These are phyloP conservation scores for Corythornis vintsioides DNA, from an alignment of 2,113 vertebrate genomes.

Conservation along the genomic window DNA sequence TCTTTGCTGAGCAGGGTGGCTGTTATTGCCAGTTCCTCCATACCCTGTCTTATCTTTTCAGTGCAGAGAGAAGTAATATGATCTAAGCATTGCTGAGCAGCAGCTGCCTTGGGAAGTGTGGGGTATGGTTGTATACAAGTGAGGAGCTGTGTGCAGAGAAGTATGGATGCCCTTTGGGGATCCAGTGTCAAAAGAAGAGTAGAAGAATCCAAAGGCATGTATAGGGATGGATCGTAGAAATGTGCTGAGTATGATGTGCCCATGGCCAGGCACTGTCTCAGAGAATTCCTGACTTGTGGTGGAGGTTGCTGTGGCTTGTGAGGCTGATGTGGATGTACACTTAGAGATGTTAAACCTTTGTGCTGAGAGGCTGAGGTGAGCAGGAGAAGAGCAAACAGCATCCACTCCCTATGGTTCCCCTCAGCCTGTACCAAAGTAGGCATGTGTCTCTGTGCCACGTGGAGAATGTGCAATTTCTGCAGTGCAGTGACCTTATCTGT, in stretches of 20 bases:
- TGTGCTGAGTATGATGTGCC: not conserved
- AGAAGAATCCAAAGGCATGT: not conserved
- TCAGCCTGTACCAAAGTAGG: not conserved
- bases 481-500: not conserved
- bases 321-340: rapidly evolving
- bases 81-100: rapidly evolving
- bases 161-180: not conserved
- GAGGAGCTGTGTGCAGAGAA: not conserved
- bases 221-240: not conserved
- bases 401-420: not conserved
- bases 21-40: rapidly evolving
- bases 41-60: not conserved
- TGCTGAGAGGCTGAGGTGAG: not conserved
- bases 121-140: no score
- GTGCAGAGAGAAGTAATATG: rapidly evolving
- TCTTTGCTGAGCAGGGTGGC: not conserved
- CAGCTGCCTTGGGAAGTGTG: rapidly evolving
- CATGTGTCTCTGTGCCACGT: not conserved
- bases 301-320: not conserved
- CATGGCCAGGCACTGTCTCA: not conserved
- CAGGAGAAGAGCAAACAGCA: not conserved
- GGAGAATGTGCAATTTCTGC: not conserved
- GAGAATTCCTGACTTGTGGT: no score
- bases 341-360: not conserved
- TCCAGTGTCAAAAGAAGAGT: not conserved